A percentile compares a stretch with the other conserved stretches of the same genome.
Conservation (phyloP, 2,888 invertebrate genomes). For the Deladenus siricidicola region DNA sequence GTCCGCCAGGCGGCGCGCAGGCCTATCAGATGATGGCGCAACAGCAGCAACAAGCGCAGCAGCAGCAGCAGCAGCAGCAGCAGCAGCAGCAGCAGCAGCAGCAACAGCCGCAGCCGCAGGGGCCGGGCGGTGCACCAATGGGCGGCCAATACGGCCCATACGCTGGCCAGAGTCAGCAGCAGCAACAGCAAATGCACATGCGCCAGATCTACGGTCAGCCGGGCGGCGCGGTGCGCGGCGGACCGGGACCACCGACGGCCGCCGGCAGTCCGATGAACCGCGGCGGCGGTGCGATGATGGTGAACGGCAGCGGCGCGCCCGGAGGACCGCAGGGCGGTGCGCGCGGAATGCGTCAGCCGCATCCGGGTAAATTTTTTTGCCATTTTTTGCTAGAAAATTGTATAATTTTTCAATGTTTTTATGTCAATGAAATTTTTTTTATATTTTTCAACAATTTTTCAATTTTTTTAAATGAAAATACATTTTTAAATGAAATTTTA, state of each 20-base stretch:
- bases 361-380: too few species aligned
- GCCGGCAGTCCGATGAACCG: neutral
- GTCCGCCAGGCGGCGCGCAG: neutral
- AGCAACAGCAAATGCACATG: neutral
- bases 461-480: too few species aligned
- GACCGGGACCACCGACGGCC: neutral
- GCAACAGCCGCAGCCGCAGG: constrained; percentile 1
- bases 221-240: neutral
- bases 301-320: neutral
- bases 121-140: neutral
- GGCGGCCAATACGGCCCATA: neutral
- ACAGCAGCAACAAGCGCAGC: neutral
- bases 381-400: too few species aligned
- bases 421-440: too few species aligned
- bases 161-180: neutral
- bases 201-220: neutral
- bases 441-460: too few species aligned
- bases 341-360: neutral
- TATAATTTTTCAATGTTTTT: too few species aligned
- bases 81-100: neutral
- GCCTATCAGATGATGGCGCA: neutral
- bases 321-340: too few species aligned
- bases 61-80: neutral
- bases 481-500: too few species aligned
- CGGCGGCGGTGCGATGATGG: neutral